Conservation (phyloP, 2,888 invertebrate genomes). For the Drosophila fungiperda region DNA sequence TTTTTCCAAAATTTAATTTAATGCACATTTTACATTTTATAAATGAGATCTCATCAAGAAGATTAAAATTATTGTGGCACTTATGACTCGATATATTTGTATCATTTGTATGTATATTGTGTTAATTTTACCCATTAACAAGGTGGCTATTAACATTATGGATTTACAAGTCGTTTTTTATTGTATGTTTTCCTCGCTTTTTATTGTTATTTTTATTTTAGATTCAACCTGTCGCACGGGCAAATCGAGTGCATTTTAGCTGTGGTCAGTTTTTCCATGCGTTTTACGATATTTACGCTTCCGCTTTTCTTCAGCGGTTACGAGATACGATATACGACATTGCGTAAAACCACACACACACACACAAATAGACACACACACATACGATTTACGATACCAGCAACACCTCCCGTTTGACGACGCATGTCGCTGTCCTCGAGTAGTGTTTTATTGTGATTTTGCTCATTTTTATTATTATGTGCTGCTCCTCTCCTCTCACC, state of each 20-base stretch:
- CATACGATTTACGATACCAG: conserved; percentile 37
- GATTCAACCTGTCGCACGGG: conserved; percentile 51
- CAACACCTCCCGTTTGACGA: conserved; percentile 11
- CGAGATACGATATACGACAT: background rate
- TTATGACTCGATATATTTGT: background rate
- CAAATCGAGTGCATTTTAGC: conserved; percentile 23
- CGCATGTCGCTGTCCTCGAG: conserved; percentile 37
- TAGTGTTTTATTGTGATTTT: conserved; percentile 67
- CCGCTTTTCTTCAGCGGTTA: conserved; percentile 30
- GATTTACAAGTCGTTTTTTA: conserved; percentile 32
- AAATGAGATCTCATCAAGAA: background rate
- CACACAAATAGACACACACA: conserved; percentile 4
- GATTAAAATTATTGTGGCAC: background rate
- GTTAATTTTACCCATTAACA: background rate
- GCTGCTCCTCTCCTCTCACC: conserved; percentile 37
- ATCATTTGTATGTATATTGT: too few relatives aligned
- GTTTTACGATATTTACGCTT: conserved; percentile 42
- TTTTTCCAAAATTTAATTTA: background rate
- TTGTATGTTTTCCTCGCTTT: conserved; percentile 25
- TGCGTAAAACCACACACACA: conserved; percentile 3
- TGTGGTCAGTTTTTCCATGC: conserved; percentile 14
- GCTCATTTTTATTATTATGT: conserved; percentile 57
- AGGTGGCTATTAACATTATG: conserved; percentile 7
- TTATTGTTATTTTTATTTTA: conserved; percentile 46
- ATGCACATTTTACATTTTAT: background rate